These are phyloP conservation scores for Psococerastis gibbosa DNA, from an alignment of 2,888 invertebrate genomes.

Conservation along the genomic window DNA sequence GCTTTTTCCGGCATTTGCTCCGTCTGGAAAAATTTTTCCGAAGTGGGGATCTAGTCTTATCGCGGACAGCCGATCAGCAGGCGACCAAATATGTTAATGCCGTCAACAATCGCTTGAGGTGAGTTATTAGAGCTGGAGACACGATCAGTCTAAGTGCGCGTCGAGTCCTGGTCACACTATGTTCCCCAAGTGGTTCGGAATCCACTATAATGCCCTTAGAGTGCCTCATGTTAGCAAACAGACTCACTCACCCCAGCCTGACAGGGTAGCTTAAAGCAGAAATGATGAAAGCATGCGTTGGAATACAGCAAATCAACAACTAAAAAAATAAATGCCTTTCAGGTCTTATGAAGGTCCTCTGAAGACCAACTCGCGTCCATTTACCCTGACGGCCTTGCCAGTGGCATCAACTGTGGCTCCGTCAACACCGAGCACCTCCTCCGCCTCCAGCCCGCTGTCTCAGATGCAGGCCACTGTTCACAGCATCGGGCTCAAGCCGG, in stretches of 20 bases:
- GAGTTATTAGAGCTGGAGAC: constrained; percentile 52
- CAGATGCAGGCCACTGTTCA: not conserved
- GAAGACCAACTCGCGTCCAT: not conserved
- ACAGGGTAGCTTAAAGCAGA: no score
- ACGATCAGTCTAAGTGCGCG: no score
- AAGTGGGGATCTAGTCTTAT: constrained; percentile 54
- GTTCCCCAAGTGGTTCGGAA: no score
- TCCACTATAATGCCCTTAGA: no score
- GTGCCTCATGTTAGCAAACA: no score
- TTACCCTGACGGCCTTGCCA: not conserved
- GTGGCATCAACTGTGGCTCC: not conserved
- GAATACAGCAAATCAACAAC: no score
- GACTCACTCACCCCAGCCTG: no score
- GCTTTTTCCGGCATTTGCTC: constrained; percentile 62
- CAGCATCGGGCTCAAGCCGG: not conserved
- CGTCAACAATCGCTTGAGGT: constrained; percentile 54
- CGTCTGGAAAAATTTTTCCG: constrained; percentile 67
- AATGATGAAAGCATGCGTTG: no score
- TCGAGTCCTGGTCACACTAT: no score
- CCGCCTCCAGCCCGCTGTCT: not conserved
- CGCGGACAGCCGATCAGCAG: constrained; percentile 51
- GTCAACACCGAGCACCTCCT: not conserved
- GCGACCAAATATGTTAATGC: constrained; percentile 63
- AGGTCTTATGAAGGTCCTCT: constrained; percentile 1
- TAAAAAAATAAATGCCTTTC: no score